Evolutionary conservation across 2,888 invertebrate genomes (phyloP).

Genomic region (Epicampocera succincta): DNA sequence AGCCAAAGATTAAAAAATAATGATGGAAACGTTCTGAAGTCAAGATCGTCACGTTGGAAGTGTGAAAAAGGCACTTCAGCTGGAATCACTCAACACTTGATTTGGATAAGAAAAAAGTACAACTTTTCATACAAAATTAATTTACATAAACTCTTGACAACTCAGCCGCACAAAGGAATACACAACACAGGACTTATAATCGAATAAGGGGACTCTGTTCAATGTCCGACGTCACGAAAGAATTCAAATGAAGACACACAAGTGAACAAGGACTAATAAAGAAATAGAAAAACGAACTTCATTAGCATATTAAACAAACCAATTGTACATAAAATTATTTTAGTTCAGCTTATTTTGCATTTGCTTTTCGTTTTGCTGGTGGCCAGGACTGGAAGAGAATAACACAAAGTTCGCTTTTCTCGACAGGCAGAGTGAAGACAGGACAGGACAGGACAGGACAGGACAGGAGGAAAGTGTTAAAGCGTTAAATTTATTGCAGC

Average conservation of each 20-base stretch:
- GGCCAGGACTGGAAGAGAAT: neutral
- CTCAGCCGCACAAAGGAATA: conserved; percentile 1
- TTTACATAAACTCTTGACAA: conserved; percentile 57
- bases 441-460: too few species aligned
- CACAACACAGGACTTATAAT: conserved; percentile 20
- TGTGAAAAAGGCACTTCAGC: conserved; percentile 47
- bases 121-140: conserved; percentile 54
- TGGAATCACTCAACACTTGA: conserved; percentile 28
- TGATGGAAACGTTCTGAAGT: conserved; percentile 23
- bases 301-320: conserved; percentile 58
- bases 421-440: too few species aligned
- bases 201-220: conserved; percentile 21
- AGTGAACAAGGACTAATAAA: conserved; percentile 27
- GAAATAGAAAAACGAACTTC: conserved; percentile 25
- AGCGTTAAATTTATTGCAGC: too few species aligned
- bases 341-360: conserved; percentile 8
- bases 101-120: conserved; percentile 37
- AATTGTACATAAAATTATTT: conserved; percentile 46
- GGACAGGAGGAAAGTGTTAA: neutral
- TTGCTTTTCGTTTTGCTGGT: neutral
- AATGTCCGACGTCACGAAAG: conserved; percentile 21
- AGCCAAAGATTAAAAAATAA: neutral
- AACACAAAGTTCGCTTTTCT: too few species aligned
- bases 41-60: conserved; percentile 34
- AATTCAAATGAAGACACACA: conserved; percentile 21